These are phyloP conservation scores for Brachyhypopomus occidentalis DNA, from an alignment of 2,113 vertebrate species.

Conservation along the genomic window DNA sequence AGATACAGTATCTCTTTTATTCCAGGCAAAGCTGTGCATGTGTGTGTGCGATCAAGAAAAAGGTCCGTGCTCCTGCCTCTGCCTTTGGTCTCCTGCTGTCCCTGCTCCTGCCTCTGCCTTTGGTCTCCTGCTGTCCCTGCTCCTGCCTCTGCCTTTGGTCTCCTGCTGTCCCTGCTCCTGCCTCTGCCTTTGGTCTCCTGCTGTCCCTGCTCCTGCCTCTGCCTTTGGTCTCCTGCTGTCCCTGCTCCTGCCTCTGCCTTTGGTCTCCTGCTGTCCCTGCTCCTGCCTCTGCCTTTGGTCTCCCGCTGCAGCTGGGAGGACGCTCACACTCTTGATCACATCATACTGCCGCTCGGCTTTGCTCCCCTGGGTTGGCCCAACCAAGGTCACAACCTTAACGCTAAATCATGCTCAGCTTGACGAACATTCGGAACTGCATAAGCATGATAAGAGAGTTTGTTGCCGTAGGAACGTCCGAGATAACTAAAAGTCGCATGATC, in stretches of 20 bases:
- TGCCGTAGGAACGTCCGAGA: background rate
- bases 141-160: conserved; percentile 38
- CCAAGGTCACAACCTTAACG: conserved; percentile 16
- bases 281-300: conserved; percentile 39
- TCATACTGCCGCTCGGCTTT: conserved; percentile 19
- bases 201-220: conserved; percentile 19
- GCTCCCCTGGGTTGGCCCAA: conserved; percentile 41
- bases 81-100: conserved; percentile 38
- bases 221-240: conserved; percentile 35
- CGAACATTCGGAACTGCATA: background rate
- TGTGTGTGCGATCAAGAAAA: conserved; percentile 7
- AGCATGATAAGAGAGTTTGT: background rate
- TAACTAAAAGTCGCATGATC: no score
- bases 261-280: conserved; percentile 30
- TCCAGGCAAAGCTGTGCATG: background rate
- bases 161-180: conserved; percentile 8
- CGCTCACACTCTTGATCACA: conserved; percentile 39
- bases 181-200: conserved; percentile 37
- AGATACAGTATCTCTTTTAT: background rate
- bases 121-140: conserved; percentile 30
- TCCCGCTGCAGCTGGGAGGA: conserved; percentile 52
- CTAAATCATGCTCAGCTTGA: conserved; percentile 8
- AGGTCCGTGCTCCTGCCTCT: conserved; percentile 21
- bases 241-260: conserved; percentile 23
- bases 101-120: conserved; percentile 23